Evolutionary conservation across 2,113 vertebrate species (phyloP).

Genomic region (Suricata suricatta): DNA sequence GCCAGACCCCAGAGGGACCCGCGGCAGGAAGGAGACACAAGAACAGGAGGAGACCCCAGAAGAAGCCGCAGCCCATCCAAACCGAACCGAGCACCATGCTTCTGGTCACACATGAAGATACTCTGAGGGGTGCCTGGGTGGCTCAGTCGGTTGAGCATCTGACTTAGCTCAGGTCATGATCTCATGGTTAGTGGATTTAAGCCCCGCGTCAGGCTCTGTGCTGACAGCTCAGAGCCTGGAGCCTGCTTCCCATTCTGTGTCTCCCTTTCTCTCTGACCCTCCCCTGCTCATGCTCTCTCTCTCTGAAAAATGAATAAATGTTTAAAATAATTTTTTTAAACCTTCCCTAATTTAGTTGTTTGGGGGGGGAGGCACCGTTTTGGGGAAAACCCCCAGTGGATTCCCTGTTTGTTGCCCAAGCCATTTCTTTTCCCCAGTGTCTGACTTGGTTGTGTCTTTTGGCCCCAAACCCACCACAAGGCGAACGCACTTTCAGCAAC

Average conservation of each 20-base stretch:
- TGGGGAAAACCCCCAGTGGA: background rate
- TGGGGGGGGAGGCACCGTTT: fast-evolving
- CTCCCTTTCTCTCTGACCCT: too few species aligned
- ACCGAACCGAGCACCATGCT: background rate
- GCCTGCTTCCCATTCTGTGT: too few species aligned
- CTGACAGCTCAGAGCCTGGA: too few species aligned
- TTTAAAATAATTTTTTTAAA: too few species aligned
- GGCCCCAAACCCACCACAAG: background rate
- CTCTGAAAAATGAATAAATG: too few species aligned
- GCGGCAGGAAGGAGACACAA: background rate
- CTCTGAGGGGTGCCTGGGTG: background rate
- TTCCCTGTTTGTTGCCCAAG: background rate
- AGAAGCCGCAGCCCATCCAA: background rate
- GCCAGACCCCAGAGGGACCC: background rate
- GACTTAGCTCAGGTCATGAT: too few species aligned
- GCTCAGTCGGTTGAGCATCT: too few species aligned
- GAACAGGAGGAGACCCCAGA: background rate
- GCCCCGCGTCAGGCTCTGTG: too few species aligned
- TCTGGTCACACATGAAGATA: background rate
- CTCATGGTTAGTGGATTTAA: too few species aligned
- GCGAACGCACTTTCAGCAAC: background rate
- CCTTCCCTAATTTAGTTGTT: background rate
- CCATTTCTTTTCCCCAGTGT: background rate
- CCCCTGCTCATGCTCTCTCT: too few species aligned
- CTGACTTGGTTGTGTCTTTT: background rate